Base-by-base conservation (phyloP, 2,888 invertebrate species). In the Ormia ochracea region DNA sequence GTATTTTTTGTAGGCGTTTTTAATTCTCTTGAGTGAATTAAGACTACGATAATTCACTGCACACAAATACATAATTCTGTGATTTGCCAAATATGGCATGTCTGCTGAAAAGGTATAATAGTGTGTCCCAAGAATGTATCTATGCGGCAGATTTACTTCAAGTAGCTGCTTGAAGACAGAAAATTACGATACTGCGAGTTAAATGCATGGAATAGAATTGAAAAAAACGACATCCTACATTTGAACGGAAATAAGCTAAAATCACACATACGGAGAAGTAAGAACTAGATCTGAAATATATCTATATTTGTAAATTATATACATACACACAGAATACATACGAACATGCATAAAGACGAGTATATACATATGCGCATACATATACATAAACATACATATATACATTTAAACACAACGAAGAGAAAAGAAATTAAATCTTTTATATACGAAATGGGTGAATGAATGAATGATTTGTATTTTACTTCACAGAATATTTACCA, bases 171-270 rank as follows among this genome's bases (percentile, higher is more conserved):
- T 75, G 36, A 14, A 38, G 56, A 38, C 14, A n/a, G 33, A 43
- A 52, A 50, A 68, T 75, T 52, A 68, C 50, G 48, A 66, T 75
- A 61, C 61, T 43, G 23, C 41, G 23, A 65, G 19, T 61, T 33
- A 26, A 52, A 78, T 78, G 72, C 61, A 59, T 70, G 70, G 58
- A 70, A 41, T 68, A 31, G 41, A 33, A 54, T 63, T 50, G 33
- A 52, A 28, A 45, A 41, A n/a, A n/a, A n/a, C n/a, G n/a, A 7
- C 80, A 45, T 36, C 80, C 80, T 76, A 76, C 80, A 80, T 72
- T 68, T 56, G 63, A 80, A 80, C 80, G 80, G 80, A 80, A 80
- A 80, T 73, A 80, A 80, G 73, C 56, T 74, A 21, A 66, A 59
- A 48, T 56, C 74, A 69, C 48, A 70, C 45, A 78, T 36, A 58